Conservation (phyloP, 2,113 vertebrate species). For the Phaethon lepturus region DNA sequence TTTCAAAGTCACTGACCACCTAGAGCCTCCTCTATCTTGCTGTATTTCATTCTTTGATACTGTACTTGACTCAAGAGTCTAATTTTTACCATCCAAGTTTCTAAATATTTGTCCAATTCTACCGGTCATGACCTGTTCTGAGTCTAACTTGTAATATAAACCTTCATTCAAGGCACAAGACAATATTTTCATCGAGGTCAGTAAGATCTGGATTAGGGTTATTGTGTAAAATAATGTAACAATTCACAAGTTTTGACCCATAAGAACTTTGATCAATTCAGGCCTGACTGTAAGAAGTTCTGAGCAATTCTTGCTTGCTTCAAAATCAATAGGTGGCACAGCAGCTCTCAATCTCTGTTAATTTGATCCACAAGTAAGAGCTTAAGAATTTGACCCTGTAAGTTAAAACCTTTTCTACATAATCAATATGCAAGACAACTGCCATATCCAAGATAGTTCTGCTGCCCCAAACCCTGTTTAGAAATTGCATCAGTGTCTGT, state of each 20-base stretch:
- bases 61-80: not conserved
- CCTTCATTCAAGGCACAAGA: not conserved
- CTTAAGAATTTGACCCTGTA: constrained; percentile 23
- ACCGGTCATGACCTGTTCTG: not conserved
- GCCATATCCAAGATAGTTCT: not conserved
- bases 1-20: not conserved
- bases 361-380: constrained; percentile 29
- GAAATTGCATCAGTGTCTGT: not conserved
- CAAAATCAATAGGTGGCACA: constrained; percentile 11
- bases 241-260: not conserved
- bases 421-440: not conserved
- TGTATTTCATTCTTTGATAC: not conserved
- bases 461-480: not conserved
- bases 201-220: not conserved
- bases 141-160: not conserved
- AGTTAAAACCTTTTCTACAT: not conserved
- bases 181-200: not conserved
- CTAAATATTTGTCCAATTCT: not conserved
- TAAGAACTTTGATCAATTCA: constrained; percentile 9
- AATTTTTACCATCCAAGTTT: not conserved
- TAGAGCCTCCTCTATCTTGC: not conserved
- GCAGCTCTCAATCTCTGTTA: constrained; percentile 6
- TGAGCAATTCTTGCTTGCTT: constrained; percentile 4
- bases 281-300: not conserved
- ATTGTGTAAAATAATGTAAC: not conserved